Conservation (phyloP, 2,113 vertebrate species). For the Aegotheles bennettii region DNA sequence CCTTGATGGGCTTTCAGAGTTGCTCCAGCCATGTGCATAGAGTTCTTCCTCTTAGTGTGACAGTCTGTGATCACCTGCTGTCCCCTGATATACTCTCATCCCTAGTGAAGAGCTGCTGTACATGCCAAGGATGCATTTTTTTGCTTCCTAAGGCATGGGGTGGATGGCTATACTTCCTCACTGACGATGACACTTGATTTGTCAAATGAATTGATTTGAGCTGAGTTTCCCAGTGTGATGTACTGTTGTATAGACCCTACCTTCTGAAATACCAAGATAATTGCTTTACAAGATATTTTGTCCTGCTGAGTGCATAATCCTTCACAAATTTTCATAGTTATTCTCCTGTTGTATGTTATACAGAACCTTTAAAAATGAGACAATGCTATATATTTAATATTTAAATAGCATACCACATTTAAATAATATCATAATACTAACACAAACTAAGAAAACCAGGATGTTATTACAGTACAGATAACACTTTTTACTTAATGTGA, state of each 20-base stretch:
- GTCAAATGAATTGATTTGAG: neutral
- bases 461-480: neutral
- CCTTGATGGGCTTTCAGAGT: neutral
- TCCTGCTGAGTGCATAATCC: neutral
- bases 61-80: neutral
- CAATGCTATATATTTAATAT: neutral
- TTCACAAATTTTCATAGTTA: neutral
- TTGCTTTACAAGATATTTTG: neutral
- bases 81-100: neutral
- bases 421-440: neutral
- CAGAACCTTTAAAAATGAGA: neutral
- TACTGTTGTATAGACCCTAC: neutral
- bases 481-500: neutral
- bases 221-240: neutral
- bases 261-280: neutral
- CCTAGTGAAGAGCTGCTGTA: neutral
- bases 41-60: neutral
- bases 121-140: neutral
- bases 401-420: neutral
- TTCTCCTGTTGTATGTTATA: neutral
- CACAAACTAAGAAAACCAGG: neutral
- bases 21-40: fast-evolving
- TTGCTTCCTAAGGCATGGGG: neutral
- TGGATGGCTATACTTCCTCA: neutral
- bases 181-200: neutral